These are phyloP conservation scores for Hyalella azteca DNA, from an alignment of 2,888 invertebrate genomes.

Conservation along the genomic window DNA sequence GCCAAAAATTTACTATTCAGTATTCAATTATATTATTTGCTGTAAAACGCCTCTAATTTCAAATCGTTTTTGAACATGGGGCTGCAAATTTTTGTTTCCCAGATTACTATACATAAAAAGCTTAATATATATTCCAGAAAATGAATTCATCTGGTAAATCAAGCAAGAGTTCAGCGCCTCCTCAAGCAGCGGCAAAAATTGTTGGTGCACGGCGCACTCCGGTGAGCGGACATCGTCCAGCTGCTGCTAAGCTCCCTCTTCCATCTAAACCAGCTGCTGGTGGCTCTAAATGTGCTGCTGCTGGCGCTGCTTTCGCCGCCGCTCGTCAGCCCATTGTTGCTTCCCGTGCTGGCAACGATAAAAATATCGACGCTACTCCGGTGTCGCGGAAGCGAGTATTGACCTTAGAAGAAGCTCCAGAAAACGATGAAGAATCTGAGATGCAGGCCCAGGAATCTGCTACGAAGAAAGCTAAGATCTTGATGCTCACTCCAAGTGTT, in stretches of 20 bases:
- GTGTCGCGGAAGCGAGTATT: not conserved
- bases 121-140: not conserved
- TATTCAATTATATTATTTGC: not conserved
- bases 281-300: not conserved
- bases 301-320: not conserved
- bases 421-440: not conserved
- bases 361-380: not conserved
- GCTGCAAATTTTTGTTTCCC: not conserved
- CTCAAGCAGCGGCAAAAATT: no score
- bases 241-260: not conserved
- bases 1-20: not conserved
- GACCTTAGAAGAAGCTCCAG: not conserved
- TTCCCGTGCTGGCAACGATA: not conserved
- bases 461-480: conserved; percentile 15
- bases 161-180: not conserved
- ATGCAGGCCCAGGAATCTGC: not conserved
- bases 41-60: not conserved
- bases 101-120: not conserved
- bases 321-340: not conserved
- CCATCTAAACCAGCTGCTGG: not conserved
- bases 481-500: not conserved
- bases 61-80: not conserved
- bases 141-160: not conserved
- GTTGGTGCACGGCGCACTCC: not conserved
- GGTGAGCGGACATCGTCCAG: not conserved